phyloP scores from a whole-genome alignment of 2,888 invertebrate genomes.

The Eupithecia insigniata region DNA sequence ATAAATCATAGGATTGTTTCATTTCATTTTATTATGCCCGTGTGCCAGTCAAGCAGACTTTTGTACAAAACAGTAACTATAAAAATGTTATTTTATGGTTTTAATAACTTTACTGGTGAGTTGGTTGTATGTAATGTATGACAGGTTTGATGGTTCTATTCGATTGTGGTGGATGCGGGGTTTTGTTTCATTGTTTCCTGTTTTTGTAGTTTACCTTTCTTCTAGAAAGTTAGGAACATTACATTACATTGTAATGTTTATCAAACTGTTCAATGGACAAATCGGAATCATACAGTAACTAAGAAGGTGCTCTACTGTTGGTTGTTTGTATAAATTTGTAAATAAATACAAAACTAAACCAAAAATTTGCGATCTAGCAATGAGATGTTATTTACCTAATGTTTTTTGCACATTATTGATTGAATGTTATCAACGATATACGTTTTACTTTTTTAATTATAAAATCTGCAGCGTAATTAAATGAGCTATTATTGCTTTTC shows the following conservation, averaged over 20 bases:
- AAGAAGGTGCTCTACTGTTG: neutral
- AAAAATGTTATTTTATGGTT: conserved; percentile 69
- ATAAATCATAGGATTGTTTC: conserved; percentile 81
- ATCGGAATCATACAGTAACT: neutral
- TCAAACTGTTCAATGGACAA: neutral
- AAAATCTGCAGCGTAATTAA: too few relatives aligned
- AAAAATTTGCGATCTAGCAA: neutral
- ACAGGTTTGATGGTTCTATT: conserved; percentile 38
- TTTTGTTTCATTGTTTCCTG: neutral
- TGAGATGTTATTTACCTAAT: neutral
- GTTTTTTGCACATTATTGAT: neutral
- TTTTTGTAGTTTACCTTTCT: neutral
- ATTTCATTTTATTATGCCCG: conserved; percentile 77
- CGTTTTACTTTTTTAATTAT: too few relatives aligned
- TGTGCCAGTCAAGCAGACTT: conserved; percentile 69
- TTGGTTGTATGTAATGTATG: conserved; percentile 42
- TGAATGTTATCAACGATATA: too few relatives aligned
- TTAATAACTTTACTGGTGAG: conserved; percentile 62
- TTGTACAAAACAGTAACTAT: conserved; percentile 67
- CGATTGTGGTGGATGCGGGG: conserved; percentile 6
- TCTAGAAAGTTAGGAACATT: neutral
- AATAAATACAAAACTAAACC: neutral
- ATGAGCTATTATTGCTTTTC: too few relatives aligned
- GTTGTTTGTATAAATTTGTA: neutral
- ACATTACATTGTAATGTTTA: neutral